Conservation (phyloP, 2,113 vertebrate species). For the Ailuropoda melanoleuca region DNA sequence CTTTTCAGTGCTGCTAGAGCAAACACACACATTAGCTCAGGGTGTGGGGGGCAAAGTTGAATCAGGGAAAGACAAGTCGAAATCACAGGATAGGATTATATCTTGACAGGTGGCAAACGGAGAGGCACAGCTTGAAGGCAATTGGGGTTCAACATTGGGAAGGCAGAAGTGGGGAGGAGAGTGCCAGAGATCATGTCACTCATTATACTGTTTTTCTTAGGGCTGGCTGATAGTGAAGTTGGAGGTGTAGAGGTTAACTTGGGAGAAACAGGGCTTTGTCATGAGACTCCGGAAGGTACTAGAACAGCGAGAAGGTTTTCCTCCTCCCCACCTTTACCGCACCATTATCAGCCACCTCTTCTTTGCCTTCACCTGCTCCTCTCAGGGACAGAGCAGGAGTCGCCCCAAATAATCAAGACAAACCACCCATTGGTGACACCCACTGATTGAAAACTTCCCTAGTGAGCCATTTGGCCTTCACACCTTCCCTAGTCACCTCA, state of each 20-base stretch:
- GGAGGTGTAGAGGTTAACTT: background rate
- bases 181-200: background rate
- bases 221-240: background rate
- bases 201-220: background rate
- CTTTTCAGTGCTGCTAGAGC: background rate
- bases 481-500: background rate
- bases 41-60: background rate
- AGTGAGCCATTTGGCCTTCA: background rate
- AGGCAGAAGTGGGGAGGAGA: background rate
- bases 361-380: background rate
- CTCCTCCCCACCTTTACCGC: background rate
- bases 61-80: background rate
- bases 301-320: background rate
- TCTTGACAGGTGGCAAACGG: background rate
- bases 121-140: background rate
- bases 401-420: background rate
- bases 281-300: background rate
- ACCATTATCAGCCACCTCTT: background rate
- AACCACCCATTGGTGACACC: background rate
- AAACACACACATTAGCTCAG: background rate
- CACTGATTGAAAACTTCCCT: background rate
- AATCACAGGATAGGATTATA: background rate
- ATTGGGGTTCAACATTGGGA: background rate
- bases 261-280: background rate
- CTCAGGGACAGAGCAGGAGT: background rate